Evolutionary conservation across 2,888 invertebrate species (phyloP).

Genomic region (Onthophagus sagittarius): DNA sequence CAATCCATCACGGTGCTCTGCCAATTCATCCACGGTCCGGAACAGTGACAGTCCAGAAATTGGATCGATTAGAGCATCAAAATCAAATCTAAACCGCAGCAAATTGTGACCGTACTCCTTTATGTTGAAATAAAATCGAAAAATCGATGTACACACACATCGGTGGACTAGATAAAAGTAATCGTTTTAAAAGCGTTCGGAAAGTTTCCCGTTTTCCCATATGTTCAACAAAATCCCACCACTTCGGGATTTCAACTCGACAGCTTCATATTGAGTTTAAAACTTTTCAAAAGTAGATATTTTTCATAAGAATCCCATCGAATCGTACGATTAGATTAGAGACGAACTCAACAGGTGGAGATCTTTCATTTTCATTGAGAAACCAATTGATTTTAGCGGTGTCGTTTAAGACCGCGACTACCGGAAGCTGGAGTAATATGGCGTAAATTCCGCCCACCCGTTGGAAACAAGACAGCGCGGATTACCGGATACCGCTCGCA

Average conservation of each 20-base stretch:
- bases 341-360: not conserved
- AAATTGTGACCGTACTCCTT: not conserved
- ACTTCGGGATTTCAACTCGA: not conserved
- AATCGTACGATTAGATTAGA: not conserved
- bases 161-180: not conserved
- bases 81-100: not conserved
- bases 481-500: not conserved
- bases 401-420: not conserved
- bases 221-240: not conserved
- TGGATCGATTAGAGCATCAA: not conserved
- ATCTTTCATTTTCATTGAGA: not conserved
- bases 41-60: not conserved
- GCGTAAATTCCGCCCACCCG: not conserved
- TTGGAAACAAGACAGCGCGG: not conserved
- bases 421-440: not conserved
- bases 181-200: not conserved
- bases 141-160: not conserved
- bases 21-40: not conserved
- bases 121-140: not conserved
- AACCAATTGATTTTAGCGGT: not conserved
- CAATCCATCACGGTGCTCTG: not conserved
- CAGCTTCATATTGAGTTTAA: not conserved
- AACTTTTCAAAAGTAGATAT: not conserved
- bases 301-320: not conserved
- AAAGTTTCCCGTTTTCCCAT: not conserved